Evolutionary conservation across 2,888 invertebrate genomes (phyloP).

Genomic region (Escarpia spicata): DNA sequence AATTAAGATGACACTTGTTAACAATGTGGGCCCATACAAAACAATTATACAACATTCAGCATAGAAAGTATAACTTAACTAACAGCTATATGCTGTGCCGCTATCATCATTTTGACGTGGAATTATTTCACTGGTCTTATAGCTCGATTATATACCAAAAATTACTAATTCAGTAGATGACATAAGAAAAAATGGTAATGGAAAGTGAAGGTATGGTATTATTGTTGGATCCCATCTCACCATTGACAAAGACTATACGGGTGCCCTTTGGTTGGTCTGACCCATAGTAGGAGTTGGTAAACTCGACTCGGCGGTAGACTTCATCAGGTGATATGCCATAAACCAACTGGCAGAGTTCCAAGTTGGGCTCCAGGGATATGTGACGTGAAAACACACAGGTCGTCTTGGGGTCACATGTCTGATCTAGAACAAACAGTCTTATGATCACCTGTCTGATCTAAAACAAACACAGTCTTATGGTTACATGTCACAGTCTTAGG

Average conservation of each 20-base stretch:
- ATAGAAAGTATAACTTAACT: not conserved
- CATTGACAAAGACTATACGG: conserved; percentile 53
- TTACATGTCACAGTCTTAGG: no score
- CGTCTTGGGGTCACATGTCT: conserved; percentile 48
- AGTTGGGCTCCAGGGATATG: conserved; percentile 46
- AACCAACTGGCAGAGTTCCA: conserved; percentile 45
- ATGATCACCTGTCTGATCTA: no score
- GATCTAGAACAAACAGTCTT: conserved; percentile 41
- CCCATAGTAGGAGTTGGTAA: conserved; percentile 53
- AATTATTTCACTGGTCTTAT: no score
- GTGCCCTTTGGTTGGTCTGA: conserved; percentile 47
- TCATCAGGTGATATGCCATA: conserved; percentile 42
- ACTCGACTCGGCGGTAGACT: conserved; percentile 42
- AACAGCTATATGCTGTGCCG: no score
- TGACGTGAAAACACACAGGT: conserved; percentile 47
- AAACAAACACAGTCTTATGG: no score
- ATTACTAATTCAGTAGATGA: no score
- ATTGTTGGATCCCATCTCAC: conserved; percentile 33
- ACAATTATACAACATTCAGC: not conserved
- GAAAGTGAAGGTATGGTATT: no score
- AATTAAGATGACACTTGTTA: no score
- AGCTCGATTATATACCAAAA: no score
- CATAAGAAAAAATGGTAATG: no score
- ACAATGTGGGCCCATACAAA: not conserved
- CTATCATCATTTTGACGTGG: no score